phyloP scores from a whole-genome alignment of 2,797 vertebrate species.

The Acanthiza pusilla region DNA sequence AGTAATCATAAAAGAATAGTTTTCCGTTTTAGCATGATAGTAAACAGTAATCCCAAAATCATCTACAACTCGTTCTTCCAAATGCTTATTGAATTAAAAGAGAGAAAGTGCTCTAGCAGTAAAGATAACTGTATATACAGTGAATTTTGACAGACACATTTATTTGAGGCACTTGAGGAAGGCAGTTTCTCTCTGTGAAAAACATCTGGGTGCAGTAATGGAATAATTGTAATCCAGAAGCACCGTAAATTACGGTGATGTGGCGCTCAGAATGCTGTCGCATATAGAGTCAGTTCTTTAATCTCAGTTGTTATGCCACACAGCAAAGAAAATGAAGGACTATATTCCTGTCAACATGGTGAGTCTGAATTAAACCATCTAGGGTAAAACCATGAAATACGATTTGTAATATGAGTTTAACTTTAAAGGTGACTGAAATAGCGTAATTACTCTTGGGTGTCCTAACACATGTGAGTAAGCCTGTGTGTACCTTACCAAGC shows the following conservation, averaged over 20 bases:
- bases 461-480: neutral
- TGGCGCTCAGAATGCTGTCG: neutral
- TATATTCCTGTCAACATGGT: neutral
- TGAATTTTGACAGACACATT: neutral
- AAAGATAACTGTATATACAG: neutral
- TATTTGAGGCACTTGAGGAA: neutral
- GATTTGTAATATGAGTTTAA: neutral
- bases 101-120: neutral
- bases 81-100: neutral
- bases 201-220: neutral
- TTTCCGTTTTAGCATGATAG: rapidly evolving
- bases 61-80: rapidly evolving
- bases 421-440: neutral
- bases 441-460: neutral
- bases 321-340: neutral
- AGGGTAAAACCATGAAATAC: neutral
- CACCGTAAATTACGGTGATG: neutral
- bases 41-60: neutral
- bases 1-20: neutral
- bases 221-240: neutral
- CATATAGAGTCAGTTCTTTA: neutral
- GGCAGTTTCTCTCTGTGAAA: neutral
- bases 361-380: neutral
- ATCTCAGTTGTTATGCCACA: neutral
- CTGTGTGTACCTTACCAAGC: neutral